Base-by-base conservation (phyloP, 2,113 vertebrate genomes). In the Puffinus mauretanicus region DNA sequence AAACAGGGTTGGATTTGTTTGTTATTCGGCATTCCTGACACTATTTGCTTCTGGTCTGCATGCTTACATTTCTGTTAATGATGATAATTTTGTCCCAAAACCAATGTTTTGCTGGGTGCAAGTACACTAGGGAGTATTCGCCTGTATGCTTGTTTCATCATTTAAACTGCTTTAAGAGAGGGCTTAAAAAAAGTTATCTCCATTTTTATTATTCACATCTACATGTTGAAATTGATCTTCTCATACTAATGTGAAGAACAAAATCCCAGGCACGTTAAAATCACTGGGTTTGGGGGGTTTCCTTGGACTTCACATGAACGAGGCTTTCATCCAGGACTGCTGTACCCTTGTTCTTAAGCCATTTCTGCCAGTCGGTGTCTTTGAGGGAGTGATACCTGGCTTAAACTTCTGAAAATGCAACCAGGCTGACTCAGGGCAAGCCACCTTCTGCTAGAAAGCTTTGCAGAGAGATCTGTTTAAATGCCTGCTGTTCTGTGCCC, bases 41-140 rank as follows among this genome's bases (percentile, higher is more conserved):
- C 58, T 38, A 2, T 17, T 25, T 44, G 42, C 54, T 25, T 29
- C 52, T 29, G 51, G 2, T 49, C 47, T 30, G 46, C 71, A 7
- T 0, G 13, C 17, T 16, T 16, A 21, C 15, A 1, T 34, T 64
- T 11, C 88, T 52, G 27, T 9, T 46, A 12, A 13, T 0, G 54
- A 7, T 6, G 40, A 3, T 32, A 2, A 64, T 52, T 66, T n/a
- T 51, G 55, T 49, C 17, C 40, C 40, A 40, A 40, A 40, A 40
- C 40, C 40, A 40, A 40, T 40, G 40, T 46, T 38, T 34, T 57
- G 19, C 47, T 49, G 64, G 36, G 20, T 36, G 27, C 49, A 6
- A 16, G 61, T 11, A 13, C 34, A 2, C 36, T 1, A 3, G 18
- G 25, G 20, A 55, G 47, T 2, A 3, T 15, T 49, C 16, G 9